These are phyloP conservation scores for Eulacestoma nigropectus DNA, from an alignment of 2,113 vertebrate genomes.

Conservation along the genomic window DNA sequence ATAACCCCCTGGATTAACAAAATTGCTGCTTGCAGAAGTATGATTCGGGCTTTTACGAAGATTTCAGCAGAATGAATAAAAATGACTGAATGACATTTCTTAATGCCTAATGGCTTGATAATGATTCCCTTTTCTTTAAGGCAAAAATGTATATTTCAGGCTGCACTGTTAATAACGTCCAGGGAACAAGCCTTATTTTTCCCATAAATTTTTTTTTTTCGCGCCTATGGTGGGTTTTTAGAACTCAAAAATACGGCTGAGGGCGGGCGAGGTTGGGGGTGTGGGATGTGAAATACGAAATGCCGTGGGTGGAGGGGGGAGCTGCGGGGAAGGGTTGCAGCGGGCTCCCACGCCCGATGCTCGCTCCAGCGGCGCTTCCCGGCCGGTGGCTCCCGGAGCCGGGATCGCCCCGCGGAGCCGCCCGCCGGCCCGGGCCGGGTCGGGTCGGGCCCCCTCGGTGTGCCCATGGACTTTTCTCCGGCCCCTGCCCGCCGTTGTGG, in stretches of 20 bases:
- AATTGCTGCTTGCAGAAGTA: constrained; percentile 81
- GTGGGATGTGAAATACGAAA: not conserved
- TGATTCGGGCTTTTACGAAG: constrained; percentile 80
- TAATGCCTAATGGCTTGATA: constrained; percentile 76
- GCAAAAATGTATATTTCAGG: constrained; percentile 67
- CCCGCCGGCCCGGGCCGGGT: too few species aligned
- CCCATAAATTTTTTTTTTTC: not conserved
- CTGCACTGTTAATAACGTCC: constrained; percentile 67
- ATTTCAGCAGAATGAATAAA: constrained; percentile 79
- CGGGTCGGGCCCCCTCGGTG: not conserved
- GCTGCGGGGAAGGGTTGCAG: not conserved
- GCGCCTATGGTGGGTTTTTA: not conserved
- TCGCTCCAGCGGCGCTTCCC: not conserved
- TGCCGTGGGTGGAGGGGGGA: not conserved
- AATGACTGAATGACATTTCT: constrained; percentile 82
- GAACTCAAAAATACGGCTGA: not conserved
- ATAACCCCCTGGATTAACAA: constrained; percentile 82
- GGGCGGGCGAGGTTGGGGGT: not conserved
- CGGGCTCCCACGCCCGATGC: not conserved
- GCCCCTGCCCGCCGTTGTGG: not conserved
- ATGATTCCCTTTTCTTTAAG: constrained; percentile 74
- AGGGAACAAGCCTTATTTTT: constrained; percentile 64
- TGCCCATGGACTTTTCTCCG: not conserved
- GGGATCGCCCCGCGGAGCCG: not conserved
- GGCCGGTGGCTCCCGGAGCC: not conserved